Percentiles rank a stretch among this genome's conserved stretches.
phyloP scores from a whole-genome alignment of 2,888 invertebrate species.

The Timema podura region DNA sequence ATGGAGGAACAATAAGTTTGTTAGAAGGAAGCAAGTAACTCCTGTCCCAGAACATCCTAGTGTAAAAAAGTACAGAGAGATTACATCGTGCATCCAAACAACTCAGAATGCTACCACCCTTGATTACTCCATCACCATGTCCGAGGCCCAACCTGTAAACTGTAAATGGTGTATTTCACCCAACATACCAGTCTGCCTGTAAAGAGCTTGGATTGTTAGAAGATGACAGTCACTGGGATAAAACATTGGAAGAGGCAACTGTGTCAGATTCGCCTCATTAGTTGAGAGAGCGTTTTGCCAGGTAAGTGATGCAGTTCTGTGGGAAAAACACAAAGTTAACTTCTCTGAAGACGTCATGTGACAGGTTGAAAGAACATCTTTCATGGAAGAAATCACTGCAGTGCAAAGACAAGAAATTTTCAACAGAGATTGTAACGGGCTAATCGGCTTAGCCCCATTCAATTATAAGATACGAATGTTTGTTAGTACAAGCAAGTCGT shows the following conservation, averaged over 20 bases:
- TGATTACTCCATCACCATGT: constrained; percentile 26
- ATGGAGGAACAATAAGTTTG: constrained; percentile 27
- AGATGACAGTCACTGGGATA: constrained; percentile 40
- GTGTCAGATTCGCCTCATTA: too few relatives aligned
- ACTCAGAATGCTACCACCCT: background rate
- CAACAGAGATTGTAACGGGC: too few relatives aligned
- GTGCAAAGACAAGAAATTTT: too few relatives aligned
- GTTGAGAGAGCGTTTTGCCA: too few relatives aligned
- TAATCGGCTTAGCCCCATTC: too few relatives aligned
- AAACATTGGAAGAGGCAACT: constrained; percentile 33
- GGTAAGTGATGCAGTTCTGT: too few relatives aligned
- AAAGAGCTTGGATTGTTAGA: constrained; percentile 38
- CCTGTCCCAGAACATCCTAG: background rate
- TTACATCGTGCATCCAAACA: background rate
- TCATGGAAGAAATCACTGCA: too few relatives aligned
- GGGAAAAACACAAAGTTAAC: too few relatives aligned
- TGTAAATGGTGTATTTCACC: constrained; percentile 35
- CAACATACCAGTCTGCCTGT: constrained; percentile 39
- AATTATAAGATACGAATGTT: too few relatives aligned
- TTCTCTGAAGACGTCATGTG: too few relatives aligned
- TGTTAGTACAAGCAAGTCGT: too few relatives aligned
- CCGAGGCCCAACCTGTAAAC: constrained; percentile 38
- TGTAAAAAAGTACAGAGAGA: background rate
- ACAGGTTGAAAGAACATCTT: too few relatives aligned
- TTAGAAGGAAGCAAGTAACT: constrained; percentile 29